Base-by-base conservation (phyloP, 1,140 invertebrate species). In the Drepana arcuata region DNA sequence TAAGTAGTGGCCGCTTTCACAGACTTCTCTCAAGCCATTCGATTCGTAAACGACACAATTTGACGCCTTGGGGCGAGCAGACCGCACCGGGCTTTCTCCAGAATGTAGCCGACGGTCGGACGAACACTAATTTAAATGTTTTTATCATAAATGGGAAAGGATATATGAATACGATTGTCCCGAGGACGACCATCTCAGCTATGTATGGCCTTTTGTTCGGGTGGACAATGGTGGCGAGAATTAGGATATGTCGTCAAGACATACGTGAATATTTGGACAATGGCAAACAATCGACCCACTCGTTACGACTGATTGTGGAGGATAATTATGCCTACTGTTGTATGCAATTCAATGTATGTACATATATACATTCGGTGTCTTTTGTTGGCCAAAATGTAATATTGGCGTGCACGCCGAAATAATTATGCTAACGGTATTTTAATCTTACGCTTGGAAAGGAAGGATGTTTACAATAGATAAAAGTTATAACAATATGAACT, bases 211-310 rank as follows among this genome's bases (percentile, higher is more conserved):
- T 49, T 61, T 73, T 70, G 64, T 70, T 57, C 36, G 41, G 24
- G n/a, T 48, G 54, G 46, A 68, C 66, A 68, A 68, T 70, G 48
- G 59, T 43, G 30, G 48, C 50, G 64, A 48, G 55, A 67, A 71
- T 68, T 58, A 50, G 63, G 55, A 67, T 62, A 49, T 34, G 49
- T 41, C 53, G 38, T 49, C 48, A 45, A 50, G 51, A 54, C 38
- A 61, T 49, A 42, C 46, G 41, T 49, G 44, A 48, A 43, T 34
- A 36, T 36, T 18, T 42, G 41, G 41, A 47, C 39, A 46, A 45
- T 45, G 34, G 45, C 23, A 55, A 42, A 49, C 42, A 55, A 49
- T 46, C 37, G 23, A 25, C 13, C 12, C 31, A 31, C 35, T 39
- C 39, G 42, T 46, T 51, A 46, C 27, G n/a, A 34, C 37, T 42